A percentile compares a stretch with the other conserved stretches of the same genome.
Conservation (phyloP, 2,888 invertebrate genomes). For the Andrena fulva region DNA sequence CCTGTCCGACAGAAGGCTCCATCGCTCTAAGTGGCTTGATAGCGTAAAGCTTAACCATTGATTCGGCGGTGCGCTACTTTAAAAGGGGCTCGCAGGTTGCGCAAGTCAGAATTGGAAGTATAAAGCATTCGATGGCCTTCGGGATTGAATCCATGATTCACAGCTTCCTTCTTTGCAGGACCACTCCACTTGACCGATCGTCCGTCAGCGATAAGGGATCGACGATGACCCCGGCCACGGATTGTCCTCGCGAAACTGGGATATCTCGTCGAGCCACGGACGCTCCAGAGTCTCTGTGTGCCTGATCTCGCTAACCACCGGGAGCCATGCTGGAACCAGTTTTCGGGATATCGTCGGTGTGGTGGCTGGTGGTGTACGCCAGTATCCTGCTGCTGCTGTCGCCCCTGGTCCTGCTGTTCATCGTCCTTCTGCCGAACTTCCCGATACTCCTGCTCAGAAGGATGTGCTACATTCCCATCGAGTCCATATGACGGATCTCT, state of each 20-base stretch:
- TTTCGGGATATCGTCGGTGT: conserved; percentile 85
- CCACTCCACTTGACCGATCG: neutral
- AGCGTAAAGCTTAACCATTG: neutral
- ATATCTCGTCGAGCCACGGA: conserved; percentile 7
- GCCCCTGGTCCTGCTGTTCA: conserved; percentile 88
- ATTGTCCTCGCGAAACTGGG: conserved; percentile 6
- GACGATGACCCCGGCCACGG: conserved; percentile 11
- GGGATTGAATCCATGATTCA: neutral
- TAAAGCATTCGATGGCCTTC: neutral
- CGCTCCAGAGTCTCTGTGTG: conserved; percentile 13
- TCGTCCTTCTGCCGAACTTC: conserved; percentile 89
- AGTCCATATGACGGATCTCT: conserved; percentile 85
- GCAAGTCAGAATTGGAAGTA: too few species aligned
- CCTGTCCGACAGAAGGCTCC: neutral
- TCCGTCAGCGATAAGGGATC: neutral
- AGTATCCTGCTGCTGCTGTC: conserved; percentile 88
- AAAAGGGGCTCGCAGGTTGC: too few species aligned
- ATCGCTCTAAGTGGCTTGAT: too few species aligned
- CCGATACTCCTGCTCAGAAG: conserved; percentile 89
- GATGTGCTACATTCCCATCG: conserved; percentile 89
- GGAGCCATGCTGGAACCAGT: conserved; percentile 76
- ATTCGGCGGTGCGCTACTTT: neutral
- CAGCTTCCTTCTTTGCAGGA: conserved; percentile 25
- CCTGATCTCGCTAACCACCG: conserved; percentile 31
- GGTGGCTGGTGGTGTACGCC: conserved; percentile 88